A percentile compares a stretch with the other conserved stretches of the same genome.
Conservation (phyloP, 2,888 invertebrate species). For the Cepaea hortensis region DNA sequence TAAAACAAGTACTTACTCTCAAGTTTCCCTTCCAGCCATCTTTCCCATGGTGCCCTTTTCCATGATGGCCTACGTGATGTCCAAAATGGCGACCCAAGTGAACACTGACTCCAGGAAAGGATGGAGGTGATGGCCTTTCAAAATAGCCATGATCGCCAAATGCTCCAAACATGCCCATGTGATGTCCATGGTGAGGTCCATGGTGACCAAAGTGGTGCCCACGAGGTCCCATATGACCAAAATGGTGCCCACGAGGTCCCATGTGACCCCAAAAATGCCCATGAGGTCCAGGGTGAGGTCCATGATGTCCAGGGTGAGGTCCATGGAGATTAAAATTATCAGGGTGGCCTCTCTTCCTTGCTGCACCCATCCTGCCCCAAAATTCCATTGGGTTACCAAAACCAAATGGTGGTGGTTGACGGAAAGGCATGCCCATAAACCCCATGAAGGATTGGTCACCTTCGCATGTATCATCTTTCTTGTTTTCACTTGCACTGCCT, state of each 20-base stretch:
- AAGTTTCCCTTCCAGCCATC: slow-evolving; percentile 30
- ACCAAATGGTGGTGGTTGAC: slow-evolving; percentile 5
- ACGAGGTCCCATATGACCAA: neutral
- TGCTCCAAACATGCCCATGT: slow-evolving; percentile 8
- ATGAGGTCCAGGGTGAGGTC: neutral
- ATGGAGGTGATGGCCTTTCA: neutral
- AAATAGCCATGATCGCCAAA: slow-evolving; percentile 16
- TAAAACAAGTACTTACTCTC: slow-evolving; percentile 38
- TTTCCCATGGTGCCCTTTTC: neutral
- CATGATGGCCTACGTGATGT: neutral
- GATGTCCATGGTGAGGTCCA: neutral
- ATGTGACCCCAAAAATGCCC: neutral
- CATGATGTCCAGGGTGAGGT: neutral
- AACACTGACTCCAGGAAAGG: neutral
- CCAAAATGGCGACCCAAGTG: neutral
- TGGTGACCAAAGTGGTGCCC: neutral
- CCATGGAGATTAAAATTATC: neutral
- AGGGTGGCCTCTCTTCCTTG: slow-evolving; percentile 18
- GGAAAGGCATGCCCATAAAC: neutral
- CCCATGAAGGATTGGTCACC: neutral
- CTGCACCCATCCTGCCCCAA: neutral
- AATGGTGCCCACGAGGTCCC: slow-evolving; percentile 1
- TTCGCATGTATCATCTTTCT: slow-evolving; percentile 10
- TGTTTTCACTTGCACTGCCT: neutral
- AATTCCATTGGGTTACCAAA: slow-evolving; percentile 10